Evolutionary conservation across 92 coral and sea anemone species (phyloP), one percentile per base, ranked within the genome.

Genomic region (Umimayanthus kanabou): DNA sequence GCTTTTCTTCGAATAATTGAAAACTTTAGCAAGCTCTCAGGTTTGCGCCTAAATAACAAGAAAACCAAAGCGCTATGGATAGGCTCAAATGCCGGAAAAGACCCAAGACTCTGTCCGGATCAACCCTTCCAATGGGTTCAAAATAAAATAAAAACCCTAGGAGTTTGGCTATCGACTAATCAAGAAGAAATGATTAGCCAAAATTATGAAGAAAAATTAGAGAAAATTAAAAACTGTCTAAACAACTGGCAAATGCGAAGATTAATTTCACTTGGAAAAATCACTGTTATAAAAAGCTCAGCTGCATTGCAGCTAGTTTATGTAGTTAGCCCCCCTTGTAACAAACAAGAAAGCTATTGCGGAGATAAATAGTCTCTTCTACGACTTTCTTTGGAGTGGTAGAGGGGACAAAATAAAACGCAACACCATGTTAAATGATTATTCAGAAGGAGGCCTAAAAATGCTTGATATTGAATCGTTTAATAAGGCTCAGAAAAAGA

Each of bases 381-480:
- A 75, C 40, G 78, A 50, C 74, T 83, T 82, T 64, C 73, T 76
- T 39, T 84, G 88, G 88, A 67, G 77, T 67, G 91, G 91, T 3
- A 89, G 67, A 79, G 91, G 88, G 25, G 79, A 89, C 79, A 89
- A 84, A 83, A 89, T 89, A 50, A n/a, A n/a, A n/a, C n/a, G n/a
- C n/a, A n/a, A n/a, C n/a, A n/a, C n/a, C n/a, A n/a, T n/a, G n/a
- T n/a, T n/a, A n/a, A n/a, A n/a, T n/a, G n/a, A n/a, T n/a, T n/a
- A n/a, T n/a, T n/a, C n/a, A n/a, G n/a, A n/a, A n/a, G n/a, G n/a
- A n/a, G n/a, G n/a, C n/a, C n/a, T n/a, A n/a, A n/a, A n/a, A n/a
- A n/a, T n/a, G n/a, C n/a, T n/a, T n/a, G n/a, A n/a, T n/a, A n/a
- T n/a, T n/a, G n/a, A n/a, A n/a, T n/a, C n/a, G n/a, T n/a, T n/a